A percentile compares a stretch with the other conserved stretches of the same genome.
Conservation (phyloP, 1,140 invertebrate genomes). For the Zaprionus kolodkinae region DNA sequence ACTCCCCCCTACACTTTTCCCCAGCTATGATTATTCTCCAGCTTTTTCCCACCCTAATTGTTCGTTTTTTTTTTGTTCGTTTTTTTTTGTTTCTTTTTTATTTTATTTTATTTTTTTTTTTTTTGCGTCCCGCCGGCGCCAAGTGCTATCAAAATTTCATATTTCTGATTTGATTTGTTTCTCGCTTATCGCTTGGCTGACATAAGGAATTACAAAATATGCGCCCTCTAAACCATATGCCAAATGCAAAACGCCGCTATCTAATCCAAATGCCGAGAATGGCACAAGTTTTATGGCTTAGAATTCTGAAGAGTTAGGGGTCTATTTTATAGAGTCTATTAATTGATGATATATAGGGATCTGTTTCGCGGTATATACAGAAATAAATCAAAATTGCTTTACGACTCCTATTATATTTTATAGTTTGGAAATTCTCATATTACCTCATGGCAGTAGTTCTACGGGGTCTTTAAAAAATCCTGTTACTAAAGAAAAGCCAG, state of each 20-base stretch:
- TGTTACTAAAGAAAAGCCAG: too few relatives aligned
- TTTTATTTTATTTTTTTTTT: background rate
- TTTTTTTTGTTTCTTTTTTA: too few relatives aligned
- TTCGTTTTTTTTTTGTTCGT: slow-evolving; percentile 16
- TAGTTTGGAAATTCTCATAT: too few relatives aligned
- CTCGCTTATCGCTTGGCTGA: slow-evolving; percentile 30
- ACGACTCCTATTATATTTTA: too few relatives aligned
- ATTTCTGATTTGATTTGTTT: slow-evolving; percentile 46
- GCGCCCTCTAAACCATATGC: too few relatives aligned
- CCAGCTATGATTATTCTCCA: background rate
- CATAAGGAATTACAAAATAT: slow-evolving; percentile 11
- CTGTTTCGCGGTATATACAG: background rate
- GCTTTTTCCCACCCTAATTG: slow-evolving; percentile 17
- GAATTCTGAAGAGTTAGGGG: background rate
- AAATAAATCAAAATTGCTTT: background rate
- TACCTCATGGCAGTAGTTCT: too few relatives aligned
- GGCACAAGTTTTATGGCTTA: background rate
- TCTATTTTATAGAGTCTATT: slow-evolving; percentile 1
- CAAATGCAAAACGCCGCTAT: background rate
- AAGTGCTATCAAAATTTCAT: slow-evolving; percentile 46
- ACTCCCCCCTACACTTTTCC: slow-evolving; percentile 10
- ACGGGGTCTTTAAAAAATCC: too few relatives aligned
- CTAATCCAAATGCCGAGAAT: background rate
- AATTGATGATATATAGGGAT: slow-evolving; percentile 11
- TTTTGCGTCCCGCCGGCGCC: slow-evolving; percentile 33